Base-by-base conservation (phyloP, 2,113 vertebrate genomes). In the Micromys minutus region DNA sequence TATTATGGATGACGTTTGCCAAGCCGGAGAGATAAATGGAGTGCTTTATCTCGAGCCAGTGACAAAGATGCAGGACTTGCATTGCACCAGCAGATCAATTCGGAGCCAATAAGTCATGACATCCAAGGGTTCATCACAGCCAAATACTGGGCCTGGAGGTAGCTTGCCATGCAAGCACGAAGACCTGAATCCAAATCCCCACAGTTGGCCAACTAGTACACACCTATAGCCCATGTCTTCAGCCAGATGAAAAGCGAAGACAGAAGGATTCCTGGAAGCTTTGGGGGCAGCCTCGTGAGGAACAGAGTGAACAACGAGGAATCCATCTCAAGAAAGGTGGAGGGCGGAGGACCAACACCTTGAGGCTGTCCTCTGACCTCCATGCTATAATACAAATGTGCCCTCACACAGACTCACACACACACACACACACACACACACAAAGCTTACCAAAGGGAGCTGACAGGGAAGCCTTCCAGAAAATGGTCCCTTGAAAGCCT, bases 61-160 rank as follows among this genome's bases (percentile, higher is more conserved):
- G 96, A 95, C 0, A 1, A 89, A 95, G 92, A 92, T 74, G 63
- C 86, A 79, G 55, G 45, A 83, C 93, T 97, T 96, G 96, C 97
- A 93, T 65, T 69, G 91, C 97, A 96, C 96, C 97, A 6, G 97
- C 97, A 97, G 91, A 98, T 97, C 97, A 92, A 97, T 98, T 87
- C 90, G 95, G 90, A 98, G 95, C 93, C 97, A 97, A 57, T 97
- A 97, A 97, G 95, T 97, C 86, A 96, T 95, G 97, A 96, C 90
- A 91, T 74, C 80, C 76, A 87, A 90, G 95, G 92, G 96, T 96
- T 63, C 59, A 90, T 91, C 80, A 89, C 63, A 95, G 87, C 72
- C 71, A 0, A 34, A 2, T 6, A 5, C 29, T 52, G 42, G 7
- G 34, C 42, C 61, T 50, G 42, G 19, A 67, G 61, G 4, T 22